Evolutionary conservation across 2,888 invertebrate species (phyloP), one percentile per base, ranked within the genome.

Genomic region (Acanthacorydalis orientalis): DNA sequence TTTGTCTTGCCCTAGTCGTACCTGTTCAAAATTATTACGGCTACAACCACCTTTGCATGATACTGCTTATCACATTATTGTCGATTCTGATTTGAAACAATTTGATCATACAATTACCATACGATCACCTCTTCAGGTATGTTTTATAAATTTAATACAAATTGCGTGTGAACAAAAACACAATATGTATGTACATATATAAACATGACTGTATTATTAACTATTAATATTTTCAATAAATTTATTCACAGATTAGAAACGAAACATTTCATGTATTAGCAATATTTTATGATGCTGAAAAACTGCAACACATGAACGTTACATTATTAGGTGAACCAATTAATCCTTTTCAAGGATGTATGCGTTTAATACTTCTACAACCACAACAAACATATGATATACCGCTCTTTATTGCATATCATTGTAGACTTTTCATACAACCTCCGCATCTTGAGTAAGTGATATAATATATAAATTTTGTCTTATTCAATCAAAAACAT

Each of bases 331-430:
- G 82, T 1, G 74, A 80, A 44, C 69, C 79, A 8, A 75, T 75
- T 10, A 85, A 85, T 62, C 85, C 84, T 0, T 85, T 83, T 59
- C 80, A 80, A 53, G 80, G 83, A 51, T 80, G 79, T 49, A 76
- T 82, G 68, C 69, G 80, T 46, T 70, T 88, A 44, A 74, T 78
- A 0, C 78, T 83, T 23, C 67, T 89, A 15, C 81, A 82, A 48
- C 81, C 86, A 0, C 78, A 80, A 53, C 80, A 83, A 56, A 73
- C 74, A 0, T 86, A 78, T 61, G 78, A 80, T 55, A 77, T 88
- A 31, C 88, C 89, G 1, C 66, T 88, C 39, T 78, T 78, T 57
- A 76, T 87, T 45, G 86, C 87, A 1, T 87, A 86, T 57, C 84
- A 88, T 58, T 85, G 84, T 64, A 78, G 80, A 53, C 67, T 89